phyloP scores from a whole-genome alignment of 2,797 vertebrate genomes.

The Simalia tracyae region DNA sequence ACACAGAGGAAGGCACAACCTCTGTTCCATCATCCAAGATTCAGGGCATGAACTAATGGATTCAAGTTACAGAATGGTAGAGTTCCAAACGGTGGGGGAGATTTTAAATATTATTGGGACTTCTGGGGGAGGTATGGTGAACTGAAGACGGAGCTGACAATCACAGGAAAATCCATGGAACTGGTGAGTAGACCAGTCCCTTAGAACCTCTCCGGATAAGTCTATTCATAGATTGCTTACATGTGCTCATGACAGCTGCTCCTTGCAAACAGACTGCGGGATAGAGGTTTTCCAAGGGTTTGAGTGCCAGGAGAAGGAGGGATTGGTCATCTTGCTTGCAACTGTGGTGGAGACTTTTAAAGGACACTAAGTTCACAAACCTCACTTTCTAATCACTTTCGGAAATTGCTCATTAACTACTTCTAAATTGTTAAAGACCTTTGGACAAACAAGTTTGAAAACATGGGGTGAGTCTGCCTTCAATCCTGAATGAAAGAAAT shows the following conservation, averaged over 20 bases:
- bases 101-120: too few species aligned
- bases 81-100: too few species aligned
- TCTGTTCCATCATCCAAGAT: too few species aligned
- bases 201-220: not conserved
- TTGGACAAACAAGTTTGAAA: too few species aligned
- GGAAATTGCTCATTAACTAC: not conserved
- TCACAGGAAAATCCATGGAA: not conserved
- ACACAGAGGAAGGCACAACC: too few species aligned
- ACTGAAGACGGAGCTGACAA: not conserved
- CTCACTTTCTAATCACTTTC: not conserved
- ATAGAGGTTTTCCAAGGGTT: not conserved
- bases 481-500: too few species aligned
- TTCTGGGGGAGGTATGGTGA: too few species aligned
- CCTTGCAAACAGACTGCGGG: not conserved
- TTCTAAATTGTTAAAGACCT: not conserved
- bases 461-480: too few species aligned
- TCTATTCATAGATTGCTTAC: not conserved
- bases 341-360: not conserved
- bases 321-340: not conserved
- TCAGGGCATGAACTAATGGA: too few species aligned
- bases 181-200: not conserved
- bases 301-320: not conserved
- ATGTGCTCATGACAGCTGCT: not conserved
- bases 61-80: too few species aligned
- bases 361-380: too few species aligned